These are phyloP conservation scores for Synergus gifuensis DNA, from an alignment of 2,888 invertebrate genomes.

Conservation along the genomic window DNA sequence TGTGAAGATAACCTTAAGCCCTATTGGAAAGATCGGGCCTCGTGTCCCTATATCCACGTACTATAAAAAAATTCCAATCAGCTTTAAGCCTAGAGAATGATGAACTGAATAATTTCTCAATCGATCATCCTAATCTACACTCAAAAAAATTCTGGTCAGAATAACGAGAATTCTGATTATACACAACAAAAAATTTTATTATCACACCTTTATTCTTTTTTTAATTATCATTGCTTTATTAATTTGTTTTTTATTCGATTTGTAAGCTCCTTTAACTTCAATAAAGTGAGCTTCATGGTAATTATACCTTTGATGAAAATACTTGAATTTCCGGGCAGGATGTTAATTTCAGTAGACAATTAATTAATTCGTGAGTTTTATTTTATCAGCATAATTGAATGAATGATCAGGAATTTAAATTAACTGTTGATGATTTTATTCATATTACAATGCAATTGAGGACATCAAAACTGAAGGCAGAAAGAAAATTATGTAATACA, in stretches of 20 bases:
- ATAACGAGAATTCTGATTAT: no score
- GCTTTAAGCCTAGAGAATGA: not conserved
- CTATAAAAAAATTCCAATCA: not conserved
- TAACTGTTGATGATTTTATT: not conserved
- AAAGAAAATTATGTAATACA: conserved; percentile 10
- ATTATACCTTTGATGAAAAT: not conserved
- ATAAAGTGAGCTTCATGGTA: no score
- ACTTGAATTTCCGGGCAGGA: not conserved
- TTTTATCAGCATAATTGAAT: not conserved
- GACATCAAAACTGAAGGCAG: not conserved
- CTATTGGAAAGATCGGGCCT: conserved; percentile 16
- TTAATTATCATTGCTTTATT: no score
- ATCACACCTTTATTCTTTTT: no score
- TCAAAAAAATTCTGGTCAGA: no score
- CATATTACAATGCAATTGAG: not conserved
- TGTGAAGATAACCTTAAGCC: conserved; percentile 19
- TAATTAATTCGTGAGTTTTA: not conserved
- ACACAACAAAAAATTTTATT: no score
- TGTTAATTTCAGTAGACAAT: not conserved
- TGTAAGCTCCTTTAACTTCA: no score
- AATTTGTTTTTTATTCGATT: no score
- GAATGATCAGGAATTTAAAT: not conserved
- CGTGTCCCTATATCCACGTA: not conserved
- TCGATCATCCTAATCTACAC: not conserved
- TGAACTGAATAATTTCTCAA: not conserved